Conservation (phyloP, 2,113 vertebrate species). For the Pseudopipra pipra region DNA sequence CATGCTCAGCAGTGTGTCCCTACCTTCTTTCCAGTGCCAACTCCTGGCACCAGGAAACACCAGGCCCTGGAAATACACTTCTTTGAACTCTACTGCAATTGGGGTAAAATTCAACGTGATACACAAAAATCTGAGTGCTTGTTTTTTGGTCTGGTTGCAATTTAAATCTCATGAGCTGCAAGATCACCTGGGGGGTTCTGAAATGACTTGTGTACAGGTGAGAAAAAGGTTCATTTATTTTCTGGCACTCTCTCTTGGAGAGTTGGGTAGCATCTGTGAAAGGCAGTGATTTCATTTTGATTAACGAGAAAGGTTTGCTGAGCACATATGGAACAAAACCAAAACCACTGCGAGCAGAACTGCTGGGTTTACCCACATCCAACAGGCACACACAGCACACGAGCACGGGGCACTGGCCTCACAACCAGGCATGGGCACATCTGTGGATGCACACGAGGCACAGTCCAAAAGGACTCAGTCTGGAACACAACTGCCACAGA, state of each 20-base stretch:
- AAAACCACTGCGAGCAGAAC: neutral
- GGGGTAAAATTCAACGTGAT: fast-evolving
- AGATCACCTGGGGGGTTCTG: neutral
- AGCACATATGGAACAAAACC: neutral
- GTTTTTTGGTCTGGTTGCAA: neutral
- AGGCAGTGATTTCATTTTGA: slow-evolving; percentile 8
- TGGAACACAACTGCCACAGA: neutral
- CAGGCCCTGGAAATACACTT: neutral
- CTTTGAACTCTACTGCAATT: neutral
- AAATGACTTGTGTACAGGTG: neutral
- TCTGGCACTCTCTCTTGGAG: neutral
- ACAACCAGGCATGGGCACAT: neutral
- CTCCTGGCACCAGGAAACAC: neutral
- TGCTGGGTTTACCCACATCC: neutral
- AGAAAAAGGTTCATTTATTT: slow-evolving; percentile 21
- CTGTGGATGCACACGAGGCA: neutral
- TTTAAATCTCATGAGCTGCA: neutral
- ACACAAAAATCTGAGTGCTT: neutral
- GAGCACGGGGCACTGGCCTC: neutral
- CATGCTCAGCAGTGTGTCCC: neutral
- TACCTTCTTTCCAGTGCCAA: neutral
- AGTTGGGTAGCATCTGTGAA: slow-evolving; percentile 9
- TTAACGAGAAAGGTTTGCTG: neutral
- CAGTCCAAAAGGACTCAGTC: neutral
- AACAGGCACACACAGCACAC: neutral